phyloP scores from a whole-genome alignment of 1,140 invertebrate species.

The Phocides pigmalion region DNA sequence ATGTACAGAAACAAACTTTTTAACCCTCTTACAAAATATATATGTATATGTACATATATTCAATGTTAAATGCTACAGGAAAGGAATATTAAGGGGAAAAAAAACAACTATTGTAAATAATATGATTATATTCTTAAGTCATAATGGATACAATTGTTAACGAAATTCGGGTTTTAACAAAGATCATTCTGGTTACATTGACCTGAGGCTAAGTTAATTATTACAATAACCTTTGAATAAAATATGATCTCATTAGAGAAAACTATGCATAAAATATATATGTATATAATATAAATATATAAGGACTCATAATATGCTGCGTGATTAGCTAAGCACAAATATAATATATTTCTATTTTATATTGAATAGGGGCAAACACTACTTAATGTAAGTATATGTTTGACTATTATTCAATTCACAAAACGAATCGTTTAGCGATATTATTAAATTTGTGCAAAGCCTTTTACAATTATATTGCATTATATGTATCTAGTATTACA shows the following conservation, averaged over 20 bases:
- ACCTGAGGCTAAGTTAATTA: constrained; percentile 23
- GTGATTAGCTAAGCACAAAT: constrained; percentile 22
- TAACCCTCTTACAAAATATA: too few species aligned
- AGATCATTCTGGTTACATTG: constrained; percentile 39
- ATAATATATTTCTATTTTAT: constrained; percentile 7
- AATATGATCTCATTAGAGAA: constrained; percentile 8
- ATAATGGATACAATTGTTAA: constrained; percentile 68
- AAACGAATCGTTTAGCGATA: background rate
- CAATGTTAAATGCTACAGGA: too few species aligned
- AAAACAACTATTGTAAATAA: constrained; percentile 64
- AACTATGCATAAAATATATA: constrained; percentile 37
- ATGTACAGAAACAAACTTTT: too few species aligned
- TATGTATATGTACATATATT: too few species aligned
- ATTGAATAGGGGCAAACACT: background rate
- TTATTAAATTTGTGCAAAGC: constrained; percentile 57
- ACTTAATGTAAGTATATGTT: background rate
- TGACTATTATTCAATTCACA: background rate
- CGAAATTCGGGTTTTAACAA: constrained; percentile 62
- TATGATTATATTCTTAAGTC: constrained; percentile 70
- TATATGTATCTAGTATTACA: constrained; percentile 43
- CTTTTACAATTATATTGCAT: constrained; percentile 48
- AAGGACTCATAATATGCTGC: background rate
- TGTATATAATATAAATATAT: constrained; percentile 1
- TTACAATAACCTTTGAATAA: constrained; percentile 32
- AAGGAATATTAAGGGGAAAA: too few species aligned